A percentile compares a stretch with the other conserved stretches of the same genome.
phyloP scores from a whole-genome alignment of 1,140 invertebrate genomes.

The Heliconius hewitsoni region DNA sequence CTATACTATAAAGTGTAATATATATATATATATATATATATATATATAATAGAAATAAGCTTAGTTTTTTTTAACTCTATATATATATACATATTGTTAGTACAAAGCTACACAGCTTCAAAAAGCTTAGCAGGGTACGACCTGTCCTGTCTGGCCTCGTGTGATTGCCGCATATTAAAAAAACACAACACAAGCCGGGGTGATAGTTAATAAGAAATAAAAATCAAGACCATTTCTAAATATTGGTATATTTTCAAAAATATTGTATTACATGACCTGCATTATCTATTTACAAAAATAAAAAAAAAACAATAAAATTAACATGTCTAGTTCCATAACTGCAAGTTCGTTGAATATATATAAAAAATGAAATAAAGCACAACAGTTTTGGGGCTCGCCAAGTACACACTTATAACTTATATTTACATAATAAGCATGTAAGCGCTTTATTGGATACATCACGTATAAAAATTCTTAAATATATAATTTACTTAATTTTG shows the following conservation, averaged over 20 bases:
- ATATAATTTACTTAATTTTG: slow-evolving; percentile 21
- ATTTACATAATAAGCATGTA: slow-evolving; percentile 54
- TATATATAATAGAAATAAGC: too few relatives aligned
- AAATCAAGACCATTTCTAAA: slow-evolving; percentile 62
- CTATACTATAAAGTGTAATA: too few relatives aligned
- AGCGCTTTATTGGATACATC: slow-evolving; percentile 38
- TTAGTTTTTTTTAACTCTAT: too few relatives aligned
- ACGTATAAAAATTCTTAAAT: slow-evolving; percentile 26
- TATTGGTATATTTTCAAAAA: slow-evolving; percentile 81
- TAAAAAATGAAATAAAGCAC: slow-evolving; percentile 49
- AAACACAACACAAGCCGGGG: neutral
- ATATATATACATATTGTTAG: too few relatives aligned
- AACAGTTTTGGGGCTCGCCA: slow-evolving; percentile 36
- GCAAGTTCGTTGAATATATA: slow-evolving; percentile 48
- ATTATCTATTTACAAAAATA: slow-evolving; percentile 77
- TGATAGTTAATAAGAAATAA: slow-evolving; percentile 38
- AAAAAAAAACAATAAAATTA: slow-evolving; percentile 61
- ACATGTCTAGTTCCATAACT: slow-evolving; percentile 49
- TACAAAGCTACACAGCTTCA: too few relatives aligned
- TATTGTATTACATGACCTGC: slow-evolving; percentile 79
- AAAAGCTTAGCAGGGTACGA: too few relatives aligned
- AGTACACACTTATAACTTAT: slow-evolving; percentile 45
- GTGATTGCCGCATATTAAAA: neutral
- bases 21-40: too few relatives aligned
- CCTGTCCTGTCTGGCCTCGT: too few relatives aligned